These are phyloP conservation scores for Shargacucullia verbasci DNA, from an alignment of 2,888 invertebrate species.

Conservation along the genomic window DNA sequence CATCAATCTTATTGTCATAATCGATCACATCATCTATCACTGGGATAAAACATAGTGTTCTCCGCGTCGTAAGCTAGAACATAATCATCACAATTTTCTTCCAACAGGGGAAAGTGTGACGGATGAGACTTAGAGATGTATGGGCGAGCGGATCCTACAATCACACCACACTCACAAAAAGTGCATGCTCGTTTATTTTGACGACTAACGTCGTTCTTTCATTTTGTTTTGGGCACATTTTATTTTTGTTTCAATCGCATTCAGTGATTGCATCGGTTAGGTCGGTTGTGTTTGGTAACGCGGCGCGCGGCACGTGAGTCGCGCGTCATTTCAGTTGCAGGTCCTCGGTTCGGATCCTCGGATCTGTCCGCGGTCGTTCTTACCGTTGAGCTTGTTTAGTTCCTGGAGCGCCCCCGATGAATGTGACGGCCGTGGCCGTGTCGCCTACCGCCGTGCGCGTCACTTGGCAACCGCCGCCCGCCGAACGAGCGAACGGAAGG, in stretches of 20 bases:
- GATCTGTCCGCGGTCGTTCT: conserved; percentile 56
- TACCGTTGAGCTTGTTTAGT: conserved; percentile 90
- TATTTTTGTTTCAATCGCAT: conserved; percentile 82
- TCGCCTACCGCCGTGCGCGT: conserved; percentile 97
- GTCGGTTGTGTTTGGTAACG: conserved; percentile 64
- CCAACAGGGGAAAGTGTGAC: conserved; percentile 80
- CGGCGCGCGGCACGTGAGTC: conserved; percentile 58
- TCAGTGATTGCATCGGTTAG: conserved; percentile 88
- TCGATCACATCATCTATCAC: conserved; percentile 38
- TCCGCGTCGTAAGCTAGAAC: conserved; percentile 71
- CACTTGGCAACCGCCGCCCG: conserved; percentile 97
- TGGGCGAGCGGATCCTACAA: conserved; percentile 85
- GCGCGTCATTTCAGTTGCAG: conserved; percentile 76
- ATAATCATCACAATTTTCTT: conserved; percentile 76
- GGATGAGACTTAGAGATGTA: conserved; percentile 81
- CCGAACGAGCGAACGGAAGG: conserved; percentile 96
- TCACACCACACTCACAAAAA: conserved; percentile 67
- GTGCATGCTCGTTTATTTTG: conserved; percentile 80
- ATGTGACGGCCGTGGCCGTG: conserved; percentile 96
- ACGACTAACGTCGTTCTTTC: conserved; percentile 61
- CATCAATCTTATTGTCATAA: conserved; percentile 55
- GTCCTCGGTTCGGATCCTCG: conserved; percentile 51
- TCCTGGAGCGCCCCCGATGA: conserved; percentile 98
- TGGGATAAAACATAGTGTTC: conserved; percentile 51
- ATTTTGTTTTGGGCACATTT: conserved; percentile 80